A percentile compares a stretch with the other conserved stretches of the same genome.
phyloP scores from a whole-genome alignment of 1,140 invertebrate species.

The Pinna nobilis region DNA sequence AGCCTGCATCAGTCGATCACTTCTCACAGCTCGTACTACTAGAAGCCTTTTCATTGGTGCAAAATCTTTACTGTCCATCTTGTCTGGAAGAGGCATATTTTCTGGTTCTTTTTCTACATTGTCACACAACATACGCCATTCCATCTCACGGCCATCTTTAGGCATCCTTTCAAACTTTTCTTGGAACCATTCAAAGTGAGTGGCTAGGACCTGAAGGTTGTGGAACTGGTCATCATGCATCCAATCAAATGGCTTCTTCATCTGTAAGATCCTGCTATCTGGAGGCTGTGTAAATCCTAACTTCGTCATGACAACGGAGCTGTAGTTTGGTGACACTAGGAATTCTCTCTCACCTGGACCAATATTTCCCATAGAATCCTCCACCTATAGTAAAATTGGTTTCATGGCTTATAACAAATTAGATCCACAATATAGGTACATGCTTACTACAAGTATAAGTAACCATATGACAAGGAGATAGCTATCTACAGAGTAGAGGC shows the following conservation, averaged over 20 bases:
- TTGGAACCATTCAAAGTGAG: slow-evolving; percentile 65
- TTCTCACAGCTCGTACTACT: slow-evolving; percentile 70
- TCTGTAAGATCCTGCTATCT: slow-evolving; percentile 62
- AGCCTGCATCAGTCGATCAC: slow-evolving; percentile 70
- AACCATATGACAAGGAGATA: too few relatives aligned
- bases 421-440: too few relatives aligned
- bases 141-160: slow-evolving; percentile 72
- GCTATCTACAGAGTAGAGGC: too few relatives aligned
- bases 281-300: slow-evolving; percentile 48
- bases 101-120: slow-evolving; percentile 67
- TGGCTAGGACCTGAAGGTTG: slow-evolving; percentile 72
- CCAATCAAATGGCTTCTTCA: slow-evolving; percentile 76
- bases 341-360: slow-evolving; percentile 71
- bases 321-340: slow-evolving; percentile 71
- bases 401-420: too few relatives aligned
- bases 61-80: slow-evolving; percentile 67
- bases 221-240: slow-evolving; percentile 75
- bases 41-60: slow-evolving; percentile 70
- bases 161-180: slow-evolving; percentile 74
- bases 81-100: slow-evolving; percentile 68
- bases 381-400: slow-evolving; percentile 65
- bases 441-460: too few relatives aligned
- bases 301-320: slow-evolving; percentile 69
- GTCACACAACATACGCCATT: slow-evolving; percentile 73
- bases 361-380: slow-evolving; percentile 64